These are phyloP conservation scores for Ellobium chinense DNA, from an alignment of 2,888 invertebrate genomes.

Conservation along the genomic window DNA sequence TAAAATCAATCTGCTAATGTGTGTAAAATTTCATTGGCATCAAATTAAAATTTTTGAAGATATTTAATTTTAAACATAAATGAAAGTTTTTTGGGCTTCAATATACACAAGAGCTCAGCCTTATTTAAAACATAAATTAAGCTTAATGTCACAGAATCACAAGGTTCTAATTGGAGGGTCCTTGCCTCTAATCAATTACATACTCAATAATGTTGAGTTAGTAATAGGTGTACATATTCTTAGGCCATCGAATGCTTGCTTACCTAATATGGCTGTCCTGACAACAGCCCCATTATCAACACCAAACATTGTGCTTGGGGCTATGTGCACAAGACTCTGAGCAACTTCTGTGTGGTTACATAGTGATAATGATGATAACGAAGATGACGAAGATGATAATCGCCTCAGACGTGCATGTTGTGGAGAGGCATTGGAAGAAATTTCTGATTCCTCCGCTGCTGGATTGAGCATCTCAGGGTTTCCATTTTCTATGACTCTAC, in stretches of 20 bases:
- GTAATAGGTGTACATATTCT: no score
- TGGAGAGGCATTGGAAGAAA: not conserved
- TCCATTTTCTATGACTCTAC: slow-evolving; percentile 28
- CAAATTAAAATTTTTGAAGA: no score
- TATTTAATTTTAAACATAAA: no score
- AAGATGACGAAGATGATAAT: slow-evolving; percentile 25
- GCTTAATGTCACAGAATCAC: no score
- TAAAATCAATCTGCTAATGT: no score
- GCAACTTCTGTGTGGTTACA: slow-evolving; percentile 10
- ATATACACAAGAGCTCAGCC: no score
- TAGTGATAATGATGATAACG: slow-evolving; percentile 5
- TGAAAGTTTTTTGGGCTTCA: no score
- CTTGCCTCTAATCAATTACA: not conserved
- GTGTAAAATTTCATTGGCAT: no score
- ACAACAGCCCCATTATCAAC: slow-evolving; percentile 73
- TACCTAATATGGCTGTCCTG: slow-evolving; percentile 69
- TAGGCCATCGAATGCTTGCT: no score
- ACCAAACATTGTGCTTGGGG: slow-evolving; percentile 56
- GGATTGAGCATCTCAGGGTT: not conserved
- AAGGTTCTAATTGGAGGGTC: not conserved
- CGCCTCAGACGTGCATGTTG: not conserved
- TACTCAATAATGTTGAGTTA: no score
- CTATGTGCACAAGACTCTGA: slow-evolving; percentile 25
- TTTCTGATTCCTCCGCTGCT: not conserved
- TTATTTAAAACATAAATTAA: no score